These are phyloP conservation scores for Cirrhinus mrigala DNA, from an alignment of 2,797 vertebrate species.

Conservation along the genomic window DNA sequence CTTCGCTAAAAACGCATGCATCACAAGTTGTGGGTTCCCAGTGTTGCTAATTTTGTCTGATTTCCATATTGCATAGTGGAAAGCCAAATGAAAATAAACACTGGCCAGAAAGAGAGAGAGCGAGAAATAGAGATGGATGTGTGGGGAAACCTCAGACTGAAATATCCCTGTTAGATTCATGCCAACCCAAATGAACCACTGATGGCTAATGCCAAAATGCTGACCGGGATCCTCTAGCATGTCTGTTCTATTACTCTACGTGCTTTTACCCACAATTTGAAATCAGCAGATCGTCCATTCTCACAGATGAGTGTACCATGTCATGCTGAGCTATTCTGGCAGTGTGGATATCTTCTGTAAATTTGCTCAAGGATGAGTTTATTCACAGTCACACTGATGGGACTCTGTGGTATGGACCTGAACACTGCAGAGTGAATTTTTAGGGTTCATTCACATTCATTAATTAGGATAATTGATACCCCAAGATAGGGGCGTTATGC, in stretches of 20 bases:
- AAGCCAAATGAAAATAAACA: conserved; percentile 59
- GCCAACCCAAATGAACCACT: conserved; percentile 46
- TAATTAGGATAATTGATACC: background rate
- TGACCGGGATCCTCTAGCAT: conserved; percentile 32
- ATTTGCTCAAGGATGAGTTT: conserved; percentile 35
- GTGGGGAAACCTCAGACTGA: conserved; percentile 48
- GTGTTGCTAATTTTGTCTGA: conserved; percentile 45
- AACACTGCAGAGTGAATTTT: background rate
- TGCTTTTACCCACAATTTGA: conserved; percentile 44
- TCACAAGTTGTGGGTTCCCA: conserved; percentile 27
- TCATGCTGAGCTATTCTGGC: conserved; percentile 6
- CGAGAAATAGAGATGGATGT: conserved; percentile 59
- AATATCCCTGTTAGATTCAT: conserved; percentile 34
- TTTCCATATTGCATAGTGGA: conserved; percentile 50
- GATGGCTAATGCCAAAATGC: conserved; percentile 39
- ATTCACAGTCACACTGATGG: conserved; percentile 9
- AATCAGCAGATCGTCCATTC: conserved; percentile 27
- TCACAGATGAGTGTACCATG: conserved; percentile 18
- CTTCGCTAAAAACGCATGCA: conserved; percentile 31
- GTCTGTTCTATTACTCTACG: conserved; percentile 40
- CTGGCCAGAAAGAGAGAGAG: conserved; percentile 41
- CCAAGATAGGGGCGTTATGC: background rate
- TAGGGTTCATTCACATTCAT: background rate
- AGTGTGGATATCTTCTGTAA: conserved; percentile 9
- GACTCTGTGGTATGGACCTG: background rate